Percentiles rank a stretch among this genome's conserved stretches.
phyloP scores from a whole-genome alignment of 2,113 vertebrate species.

The Arizona elegans region DNA sequence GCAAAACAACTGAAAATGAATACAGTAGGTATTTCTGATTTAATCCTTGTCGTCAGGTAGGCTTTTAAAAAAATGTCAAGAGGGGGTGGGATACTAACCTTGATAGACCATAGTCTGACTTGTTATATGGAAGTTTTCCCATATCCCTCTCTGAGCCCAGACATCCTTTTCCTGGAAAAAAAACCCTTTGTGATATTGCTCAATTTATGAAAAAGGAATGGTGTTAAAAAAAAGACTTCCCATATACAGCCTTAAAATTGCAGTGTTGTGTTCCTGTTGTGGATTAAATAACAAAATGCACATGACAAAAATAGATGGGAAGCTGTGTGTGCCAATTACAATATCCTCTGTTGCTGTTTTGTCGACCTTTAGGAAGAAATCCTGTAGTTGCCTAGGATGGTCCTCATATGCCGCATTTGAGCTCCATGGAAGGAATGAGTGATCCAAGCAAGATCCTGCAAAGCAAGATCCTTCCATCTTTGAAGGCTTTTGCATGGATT shows the following conservation, averaged over 20 bases:
- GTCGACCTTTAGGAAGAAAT: background rate
- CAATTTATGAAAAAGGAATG: background rate
- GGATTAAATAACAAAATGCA: background rate
- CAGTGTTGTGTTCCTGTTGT: background rate
- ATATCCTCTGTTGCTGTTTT: background rate
- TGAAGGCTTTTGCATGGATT: background rate
- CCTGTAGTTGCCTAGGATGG: background rate
- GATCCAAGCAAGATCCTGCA: background rate
- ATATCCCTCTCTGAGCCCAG: background rate
- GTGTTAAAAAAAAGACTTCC: background rate
- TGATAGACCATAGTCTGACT: background rate
- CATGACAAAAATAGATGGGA: background rate
- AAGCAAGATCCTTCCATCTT: background rate
- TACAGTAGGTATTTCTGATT: background rate
- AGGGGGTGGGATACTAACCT: background rate
- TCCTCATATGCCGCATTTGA: background rate
- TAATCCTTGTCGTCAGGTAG: background rate
- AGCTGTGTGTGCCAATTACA: background rate
- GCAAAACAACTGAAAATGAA: background rate
- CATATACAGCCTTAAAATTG: background rate
- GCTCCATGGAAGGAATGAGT: background rate
- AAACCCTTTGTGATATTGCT: background rate
- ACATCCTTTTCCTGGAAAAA: background rate
- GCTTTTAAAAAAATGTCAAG: background rate
- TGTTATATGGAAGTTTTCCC: background rate